phyloP scores from a whole-genome alignment of 1,140 invertebrate species.

The Diorhabda carinulata region DNA sequence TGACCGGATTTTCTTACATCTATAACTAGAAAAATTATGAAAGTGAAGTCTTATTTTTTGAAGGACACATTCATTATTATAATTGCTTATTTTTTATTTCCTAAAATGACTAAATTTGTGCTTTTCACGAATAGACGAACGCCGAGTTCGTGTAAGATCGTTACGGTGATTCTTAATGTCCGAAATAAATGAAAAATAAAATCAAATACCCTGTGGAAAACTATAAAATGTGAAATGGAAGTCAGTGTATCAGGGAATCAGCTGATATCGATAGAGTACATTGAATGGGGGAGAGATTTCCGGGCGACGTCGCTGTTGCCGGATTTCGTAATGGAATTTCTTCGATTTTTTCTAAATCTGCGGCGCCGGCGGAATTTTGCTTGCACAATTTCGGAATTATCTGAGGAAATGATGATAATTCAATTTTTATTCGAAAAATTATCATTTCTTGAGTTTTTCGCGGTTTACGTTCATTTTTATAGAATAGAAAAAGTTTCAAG shows the following conservation, averaged over 20 bases:
- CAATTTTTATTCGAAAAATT: neutral
- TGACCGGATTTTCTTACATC: conserved; percentile 2
- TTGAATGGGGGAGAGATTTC: conserved; percentile 38
- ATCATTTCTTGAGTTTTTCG: too few relatives aligned
- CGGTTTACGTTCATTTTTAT: too few relatives aligned
- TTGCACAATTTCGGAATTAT: conserved; percentile 55
- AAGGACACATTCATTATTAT: conserved; percentile 29
- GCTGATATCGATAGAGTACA: conserved; percentile 44
- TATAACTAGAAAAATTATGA: conserved; percentile 19
- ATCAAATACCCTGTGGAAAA: too few relatives aligned
- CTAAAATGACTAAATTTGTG: conserved; percentile 9
- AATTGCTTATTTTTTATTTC: conserved; percentile 30
- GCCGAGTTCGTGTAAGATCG: too few relatives aligned
- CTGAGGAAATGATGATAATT: conserved; percentile 25
- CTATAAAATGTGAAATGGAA: too few relatives aligned
- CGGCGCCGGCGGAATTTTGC: conserved; percentile 67
- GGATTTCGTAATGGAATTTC: conserved; percentile 54
- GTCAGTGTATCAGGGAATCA: conserved; percentile 42
- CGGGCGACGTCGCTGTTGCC: conserved; percentile 30
- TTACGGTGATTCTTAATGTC: neutral
- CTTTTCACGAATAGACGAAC: neutral
- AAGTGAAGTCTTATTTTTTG: conserved; percentile 28
- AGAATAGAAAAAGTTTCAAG: too few relatives aligned
- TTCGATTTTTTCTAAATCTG: conserved; percentile 68
- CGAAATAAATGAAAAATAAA: neutral